Percentiles rank a stretch among this genome's conserved stretches.
Conservation (phyloP, 2,113 vertebrate species). For the Forbesichthys agassizii region DNA sequence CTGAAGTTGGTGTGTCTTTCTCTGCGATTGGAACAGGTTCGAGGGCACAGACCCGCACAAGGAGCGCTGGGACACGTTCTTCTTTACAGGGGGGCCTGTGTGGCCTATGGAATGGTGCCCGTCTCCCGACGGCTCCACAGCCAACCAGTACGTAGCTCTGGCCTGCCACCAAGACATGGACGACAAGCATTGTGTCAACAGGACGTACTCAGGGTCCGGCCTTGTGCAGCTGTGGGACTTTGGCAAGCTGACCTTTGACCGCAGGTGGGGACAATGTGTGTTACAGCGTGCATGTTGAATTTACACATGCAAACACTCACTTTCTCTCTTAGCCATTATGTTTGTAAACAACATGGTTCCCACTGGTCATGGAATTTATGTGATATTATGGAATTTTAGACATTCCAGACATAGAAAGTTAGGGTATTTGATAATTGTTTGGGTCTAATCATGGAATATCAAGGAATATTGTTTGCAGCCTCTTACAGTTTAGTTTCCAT, state of each 20-base stretch:
- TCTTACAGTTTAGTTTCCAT: too few relatives aligned
- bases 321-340: not conserved
- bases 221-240: conserved; percentile 93
- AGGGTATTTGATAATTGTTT: too few relatives aligned
- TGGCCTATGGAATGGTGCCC: conserved; percentile 97
- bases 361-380: too few relatives aligned
- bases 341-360: too few relatives aligned
- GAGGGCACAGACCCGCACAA: conserved; percentile 76
- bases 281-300: not conserved
- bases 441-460: too few relatives aligned
- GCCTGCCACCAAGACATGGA: conserved; percentile 88
- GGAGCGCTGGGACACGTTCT: conserved; percentile 82
- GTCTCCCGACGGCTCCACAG: conserved; percentile 76
- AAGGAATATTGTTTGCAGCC: too few relatives aligned
- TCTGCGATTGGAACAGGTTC: conserved; percentile 77
- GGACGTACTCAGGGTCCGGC: conserved; percentile 67
- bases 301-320: not conserved
- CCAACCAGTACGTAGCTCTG: conserved; percentile 83
- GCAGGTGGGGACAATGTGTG: conserved; percentile 68
- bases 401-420: too few relatives aligned
- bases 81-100: conserved; percentile 89
- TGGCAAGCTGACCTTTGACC: conserved; percentile 78
- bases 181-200: conserved; percentile 76
- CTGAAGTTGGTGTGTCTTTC: not conserved
- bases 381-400: too few relatives aligned